Evolutionary conservation across 2,888 invertebrate genomes (phyloP).

Genomic region (Cyclophora albipunctata): DNA sequence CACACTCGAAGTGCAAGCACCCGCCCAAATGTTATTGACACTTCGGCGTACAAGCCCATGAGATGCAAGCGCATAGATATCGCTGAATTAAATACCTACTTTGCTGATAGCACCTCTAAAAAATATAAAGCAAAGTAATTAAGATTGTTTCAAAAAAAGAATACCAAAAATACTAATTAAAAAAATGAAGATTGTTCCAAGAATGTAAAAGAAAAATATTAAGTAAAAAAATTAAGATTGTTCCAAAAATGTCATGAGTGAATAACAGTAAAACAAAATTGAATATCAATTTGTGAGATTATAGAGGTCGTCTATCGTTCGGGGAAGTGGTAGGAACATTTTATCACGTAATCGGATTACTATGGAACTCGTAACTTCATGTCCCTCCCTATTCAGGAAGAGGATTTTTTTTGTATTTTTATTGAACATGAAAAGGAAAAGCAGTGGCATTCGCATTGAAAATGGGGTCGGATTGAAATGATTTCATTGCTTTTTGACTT

Average conservation of each 20-base stretch:
- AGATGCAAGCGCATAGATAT: no score
- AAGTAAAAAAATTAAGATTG: constrained; percentile 9
- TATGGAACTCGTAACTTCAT: constrained; percentile 31
- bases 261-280: constrained; percentile 25
- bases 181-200: no score
- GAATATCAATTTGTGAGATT: constrained; percentile 41
- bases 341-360: constrained; percentile 53
- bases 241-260: constrained; percentile 14
- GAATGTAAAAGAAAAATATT: no score
- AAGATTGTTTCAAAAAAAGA: no score
- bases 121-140: no score
- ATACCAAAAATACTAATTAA: no score
- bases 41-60: no score
- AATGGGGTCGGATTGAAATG: neutral
- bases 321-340: constrained; percentile 35
- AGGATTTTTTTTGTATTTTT: constrained; percentile 19
- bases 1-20: no score
- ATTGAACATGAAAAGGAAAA: constrained; percentile 12
- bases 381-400: constrained; percentile 25
- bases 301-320: constrained; percentile 29
- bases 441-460: constrained; percentile 7
- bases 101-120: no score
- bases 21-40: no score
- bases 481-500: no score
- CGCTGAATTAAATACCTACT: no score